These are phyloP conservation scores for Percina caprodes DNA, from an alignment of 2,113 vertebrate species.

Conservation along the genomic window DNA sequence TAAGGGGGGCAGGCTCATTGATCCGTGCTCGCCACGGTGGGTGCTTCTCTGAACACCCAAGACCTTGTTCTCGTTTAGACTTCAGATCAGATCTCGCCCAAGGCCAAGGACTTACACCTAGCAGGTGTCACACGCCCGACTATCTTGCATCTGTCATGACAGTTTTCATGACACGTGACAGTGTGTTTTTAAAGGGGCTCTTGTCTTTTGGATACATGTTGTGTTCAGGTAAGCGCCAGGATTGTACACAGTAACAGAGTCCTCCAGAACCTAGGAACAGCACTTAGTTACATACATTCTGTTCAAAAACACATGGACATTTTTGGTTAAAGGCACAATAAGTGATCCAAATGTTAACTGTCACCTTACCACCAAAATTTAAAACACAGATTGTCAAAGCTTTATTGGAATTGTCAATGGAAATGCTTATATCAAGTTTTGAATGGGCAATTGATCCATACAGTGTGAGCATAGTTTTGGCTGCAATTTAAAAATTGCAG, in stretches of 20 bases:
- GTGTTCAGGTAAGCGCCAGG: slow-evolving; percentile 8
- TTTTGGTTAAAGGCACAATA: slow-evolving; percentile 5
- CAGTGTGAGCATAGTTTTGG: no score
- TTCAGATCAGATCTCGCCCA: slow-evolving; percentile 64
- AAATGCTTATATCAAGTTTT: no score
- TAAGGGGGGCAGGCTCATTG: slow-evolving; percentile 34
- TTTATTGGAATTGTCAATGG: no score
- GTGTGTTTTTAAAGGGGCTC: slow-evolving; percentile 35
- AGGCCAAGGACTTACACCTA: slow-evolving; percentile 67
- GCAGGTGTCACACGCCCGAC: slow-evolving; percentile 63
- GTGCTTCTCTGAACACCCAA: slow-evolving; percentile 65
- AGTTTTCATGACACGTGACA: slow-evolving; percentile 44
- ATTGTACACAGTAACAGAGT: slow-evolving; percentile 13
- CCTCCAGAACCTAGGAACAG: slow-evolving; percentile 17
- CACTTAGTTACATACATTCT: slow-evolving; percentile 9
- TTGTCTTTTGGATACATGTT: slow-evolving; percentile 45
- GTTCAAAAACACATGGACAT: neutral
- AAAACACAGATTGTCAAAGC: neutral
- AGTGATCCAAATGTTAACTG: slow-evolving; percentile 7
- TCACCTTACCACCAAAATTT: neutral
- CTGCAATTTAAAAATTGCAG: no score
- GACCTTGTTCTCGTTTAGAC: slow-evolving; percentile 63
- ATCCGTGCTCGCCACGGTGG: slow-evolving; percentile 48
- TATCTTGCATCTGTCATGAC: slow-evolving; percentile 58
- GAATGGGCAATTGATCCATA: no score